Percentiles rank a stretch among this genome's conserved stretches.
phyloP scores from a whole-genome alignment of 2,113 vertebrate species.

The Clarias macrocephalus region DNA sequence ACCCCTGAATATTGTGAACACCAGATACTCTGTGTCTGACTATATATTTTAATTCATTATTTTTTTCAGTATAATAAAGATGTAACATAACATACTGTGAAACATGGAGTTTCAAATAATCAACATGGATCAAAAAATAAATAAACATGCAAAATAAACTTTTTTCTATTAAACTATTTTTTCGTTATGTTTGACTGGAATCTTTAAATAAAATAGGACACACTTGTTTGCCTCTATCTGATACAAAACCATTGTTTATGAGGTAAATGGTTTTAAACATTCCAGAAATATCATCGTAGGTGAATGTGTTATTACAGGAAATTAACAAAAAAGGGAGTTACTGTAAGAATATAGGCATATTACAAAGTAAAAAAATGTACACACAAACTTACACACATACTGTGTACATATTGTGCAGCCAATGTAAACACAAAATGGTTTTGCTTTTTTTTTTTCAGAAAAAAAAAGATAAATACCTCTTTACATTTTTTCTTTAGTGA shows the following conservation, averaged over 20 bases:
- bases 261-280: slow-evolving; percentile 96
- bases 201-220: neutral
- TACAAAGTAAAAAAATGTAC: neutral
- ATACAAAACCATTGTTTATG: slow-evolving; percentile 92
- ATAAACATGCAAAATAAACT: neutral
- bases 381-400: too few species aligned
- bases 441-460: neutral
- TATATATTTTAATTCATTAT: neutral
- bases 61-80: neutral
- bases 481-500: neutral
- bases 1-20: too few species aligned
- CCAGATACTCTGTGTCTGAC: neutral
- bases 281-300: slow-evolving; percentile 91
- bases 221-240: slow-evolving; percentile 94
- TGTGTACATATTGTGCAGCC: neutral
- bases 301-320: slow-evolving; percentile 88
- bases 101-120: neutral
- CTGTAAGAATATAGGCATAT: neutral
- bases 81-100: too few species aligned
- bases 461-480: neutral
- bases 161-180: neutral
- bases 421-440: neutral
- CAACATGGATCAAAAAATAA: neutral
- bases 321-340: neutral
- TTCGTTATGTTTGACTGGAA: neutral